These are phyloP conservation scores for Drosophila sp. DNA, from an alignment of 1,140 invertebrate genomes.

Conservation along the genomic window DNA sequence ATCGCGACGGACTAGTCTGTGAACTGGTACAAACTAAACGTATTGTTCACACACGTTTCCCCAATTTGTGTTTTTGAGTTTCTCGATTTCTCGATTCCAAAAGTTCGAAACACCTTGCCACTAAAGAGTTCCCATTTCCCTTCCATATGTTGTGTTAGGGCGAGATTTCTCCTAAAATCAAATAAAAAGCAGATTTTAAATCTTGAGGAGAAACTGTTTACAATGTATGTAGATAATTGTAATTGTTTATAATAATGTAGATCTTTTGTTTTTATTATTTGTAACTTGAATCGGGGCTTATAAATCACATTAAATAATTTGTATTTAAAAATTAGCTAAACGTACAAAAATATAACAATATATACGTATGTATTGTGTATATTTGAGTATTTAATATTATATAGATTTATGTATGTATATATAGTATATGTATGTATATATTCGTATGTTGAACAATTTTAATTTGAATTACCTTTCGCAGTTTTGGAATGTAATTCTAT, in stretches of 20 bases:
- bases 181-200: no score
- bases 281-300: slow-evolving; percentile 72
- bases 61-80: neutral
- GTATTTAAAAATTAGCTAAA: slow-evolving; percentile 80
- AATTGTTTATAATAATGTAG: slow-evolving; percentile 35
- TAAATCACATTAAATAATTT: slow-evolving; percentile 80
- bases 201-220: no score
- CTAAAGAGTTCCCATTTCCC: neutral
- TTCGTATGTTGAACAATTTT: slow-evolving; percentile 59
- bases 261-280: slow-evolving; percentile 50
- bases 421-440: slow-evolving; percentile 59
- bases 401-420: slow-evolving; percentile 42
- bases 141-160: no score
- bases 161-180: neutral
- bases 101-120: neutral
- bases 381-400: slow-evolving; percentile 45
- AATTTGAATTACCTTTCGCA: slow-evolving; percentile 34
- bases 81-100: slow-evolving; percentile 6
- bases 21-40: slow-evolving; percentile 34
- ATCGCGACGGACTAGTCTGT: slow-evolving; percentile 23
- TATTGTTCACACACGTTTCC: neutral
- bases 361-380: slow-evolving; percentile 46
- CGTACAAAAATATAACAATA: slow-evolving; percentile 81
- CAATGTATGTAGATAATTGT: no score
- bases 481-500: slow-evolving; percentile 34